Percentiles rank a stretch among this genome's conserved stretches.
Conservation (phyloP, 1,140 invertebrate species). For the Megathymus violae region DNA sequence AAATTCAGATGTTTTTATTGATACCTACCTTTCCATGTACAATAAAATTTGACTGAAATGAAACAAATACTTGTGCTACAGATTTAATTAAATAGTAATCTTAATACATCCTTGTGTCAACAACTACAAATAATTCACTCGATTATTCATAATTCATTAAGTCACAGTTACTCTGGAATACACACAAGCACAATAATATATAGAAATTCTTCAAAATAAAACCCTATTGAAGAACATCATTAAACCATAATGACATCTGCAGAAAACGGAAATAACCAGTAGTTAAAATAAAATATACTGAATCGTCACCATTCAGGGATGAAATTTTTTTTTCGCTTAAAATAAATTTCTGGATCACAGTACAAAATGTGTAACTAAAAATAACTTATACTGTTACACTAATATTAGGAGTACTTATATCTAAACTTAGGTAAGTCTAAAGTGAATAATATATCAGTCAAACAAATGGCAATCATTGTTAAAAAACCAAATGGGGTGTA, state of each 20-base stretch:
- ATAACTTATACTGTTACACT: slow-evolving; percentile 12
- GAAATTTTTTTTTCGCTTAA: not conserved
- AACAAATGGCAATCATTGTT: slow-evolving; percentile 21
- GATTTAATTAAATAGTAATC: slow-evolving; percentile 13
- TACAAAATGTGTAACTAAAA: slow-evolving; percentile 25
- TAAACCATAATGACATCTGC: not conserved
- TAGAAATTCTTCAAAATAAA: not conserved
- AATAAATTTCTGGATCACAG: slow-evolving; percentile 22
- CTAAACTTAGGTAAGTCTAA: slow-evolving; percentile 4
- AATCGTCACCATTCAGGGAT: not conserved
- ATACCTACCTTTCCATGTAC: too few species aligned
- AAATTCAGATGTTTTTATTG: slow-evolving; percentile 1
- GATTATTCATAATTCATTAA: slow-evolving; percentile 5
- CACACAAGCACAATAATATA: slow-evolving; percentile 2
- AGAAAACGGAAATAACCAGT: not conserved
- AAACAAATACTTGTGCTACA: slow-evolving; percentile 8
- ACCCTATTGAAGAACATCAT: not conserved
- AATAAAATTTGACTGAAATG: not conserved
- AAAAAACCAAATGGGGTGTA: slow-evolving; percentile 9
- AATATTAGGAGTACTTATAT: not conserved
- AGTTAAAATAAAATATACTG: slow-evolving; percentile 8
- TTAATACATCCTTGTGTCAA: slow-evolving; percentile 13
- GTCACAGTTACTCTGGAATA: slow-evolving; percentile 5
- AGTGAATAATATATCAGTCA: slow-evolving; percentile 22
- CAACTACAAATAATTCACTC: slow-evolving; percentile 16